phyloP scores from a whole-genome alignment of 2,888 invertebrate species.

The Cephus sareptanus region DNA sequence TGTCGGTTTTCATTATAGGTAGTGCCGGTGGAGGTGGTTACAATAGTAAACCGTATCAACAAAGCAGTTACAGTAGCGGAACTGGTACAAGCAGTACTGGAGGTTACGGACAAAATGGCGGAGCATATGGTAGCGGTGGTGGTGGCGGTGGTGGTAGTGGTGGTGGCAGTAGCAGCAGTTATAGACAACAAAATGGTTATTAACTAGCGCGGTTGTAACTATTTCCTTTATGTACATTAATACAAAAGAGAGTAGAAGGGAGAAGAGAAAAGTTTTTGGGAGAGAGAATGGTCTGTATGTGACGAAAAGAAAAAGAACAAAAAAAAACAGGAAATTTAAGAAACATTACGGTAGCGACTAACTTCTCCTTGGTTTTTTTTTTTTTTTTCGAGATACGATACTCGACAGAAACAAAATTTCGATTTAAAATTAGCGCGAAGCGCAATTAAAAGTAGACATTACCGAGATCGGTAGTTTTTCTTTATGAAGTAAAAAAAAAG shows the following conservation, averaged over 20 bases:
- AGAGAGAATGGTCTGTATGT: slow-evolving; percentile 15
- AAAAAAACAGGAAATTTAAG: not conserved
- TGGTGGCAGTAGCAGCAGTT: slow-evolving; percentile 36
- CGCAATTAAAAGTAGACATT: not conserved
- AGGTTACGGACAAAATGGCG: slow-evolving; percentile 20
- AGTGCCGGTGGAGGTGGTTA: slow-evolving; percentile 34
- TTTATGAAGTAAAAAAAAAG: not conserved
- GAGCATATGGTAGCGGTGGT: slow-evolving; percentile 21
- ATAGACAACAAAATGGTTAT: slow-evolving; percentile 59
- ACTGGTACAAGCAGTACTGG: slow-evolving; percentile 29
- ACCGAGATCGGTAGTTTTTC: not conserved
- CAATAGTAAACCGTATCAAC: slow-evolving; percentile 51
- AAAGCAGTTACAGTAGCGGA: slow-evolving; percentile 50
- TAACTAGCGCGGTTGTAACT: slow-evolving; percentile 22
- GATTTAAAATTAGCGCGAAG: not conserved
- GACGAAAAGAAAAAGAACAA: not conserved
- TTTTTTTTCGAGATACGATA: not conserved
- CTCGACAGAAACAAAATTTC: not conserved
- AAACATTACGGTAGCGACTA: not conserved
- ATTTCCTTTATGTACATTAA: not conserved
- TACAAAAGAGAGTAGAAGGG: not conserved
- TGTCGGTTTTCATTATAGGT: not conserved
- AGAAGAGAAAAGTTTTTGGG: slow-evolving; percentile 4
- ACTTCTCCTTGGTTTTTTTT: not conserved
- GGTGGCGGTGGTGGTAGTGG: slow-evolving; percentile 24